Evolutionary conservation across 2,113 vertebrate species (phyloP), one percentile per base, ranked within the genome.

Genomic region (Chloropsis cyanopogon): DNA sequence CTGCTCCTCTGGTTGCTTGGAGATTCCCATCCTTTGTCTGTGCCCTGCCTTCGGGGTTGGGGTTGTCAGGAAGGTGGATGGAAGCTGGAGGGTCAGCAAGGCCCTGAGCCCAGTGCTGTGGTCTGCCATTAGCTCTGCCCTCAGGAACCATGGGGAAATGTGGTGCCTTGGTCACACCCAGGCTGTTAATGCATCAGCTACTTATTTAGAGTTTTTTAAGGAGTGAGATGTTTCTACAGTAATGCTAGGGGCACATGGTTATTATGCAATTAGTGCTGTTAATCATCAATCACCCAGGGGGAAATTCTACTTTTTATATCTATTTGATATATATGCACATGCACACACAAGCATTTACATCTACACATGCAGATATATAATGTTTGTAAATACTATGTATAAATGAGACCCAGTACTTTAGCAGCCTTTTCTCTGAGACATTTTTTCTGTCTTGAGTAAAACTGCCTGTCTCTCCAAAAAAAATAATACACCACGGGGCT

Each of bases 11-110:
- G 20, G 85, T 73, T 95, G 89, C 92, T 47, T 90, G 71, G 94
- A 79, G 87, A 91, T 91, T 56, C 29, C n/a, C 49, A 17, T 24
- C 66, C 50, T 91, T 95, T 88, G 65, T 89, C 61, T 28, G 37
- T 2, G 5, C 57, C 33, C 23, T 66, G 1, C 39, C 76, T 68
- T 75, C 44, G 54, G 54, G 7, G 2, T 1, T 75, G 75, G 73
- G 57, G 7, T n/a, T 28, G 7, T 2, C 29, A 53, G 29, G 41
- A 26, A 29, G n/a, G 29, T 37, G 68, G 25, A 53, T 46, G 33
- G 46, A 44, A 77, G 46, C 26, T 68, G 83, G 18, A 54, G 41
- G 35, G 28, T 26, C 65, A 44, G 42, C 3, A 7, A 35, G 60
- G 18, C 4, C 20, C 44, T 39, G 80, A 21, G 10, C 42, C 52